These are phyloP conservation scores for Sibirionetta formosa DNA, from an alignment of 2,797 vertebrate species.

Conservation along the genomic window DNA sequence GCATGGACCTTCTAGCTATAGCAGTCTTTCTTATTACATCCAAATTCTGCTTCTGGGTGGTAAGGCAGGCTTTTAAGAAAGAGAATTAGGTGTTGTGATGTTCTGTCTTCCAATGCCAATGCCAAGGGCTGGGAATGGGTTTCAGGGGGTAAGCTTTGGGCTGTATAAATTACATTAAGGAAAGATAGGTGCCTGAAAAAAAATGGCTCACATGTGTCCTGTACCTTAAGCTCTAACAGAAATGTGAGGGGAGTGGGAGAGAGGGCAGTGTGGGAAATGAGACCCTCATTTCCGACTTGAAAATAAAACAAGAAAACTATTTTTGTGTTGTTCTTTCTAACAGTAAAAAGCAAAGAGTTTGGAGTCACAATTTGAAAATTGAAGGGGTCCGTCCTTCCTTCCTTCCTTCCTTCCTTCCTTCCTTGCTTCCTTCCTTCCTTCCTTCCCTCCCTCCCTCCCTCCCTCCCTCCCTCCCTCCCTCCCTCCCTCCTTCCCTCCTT, in stretches of 20 bases:
- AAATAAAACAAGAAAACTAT: background rate
- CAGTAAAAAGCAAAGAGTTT: background rate
- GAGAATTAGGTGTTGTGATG: background rate
- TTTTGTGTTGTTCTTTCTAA: background rate
- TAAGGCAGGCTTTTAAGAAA: background rate
- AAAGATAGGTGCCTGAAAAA: background rate
- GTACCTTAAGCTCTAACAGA: background rate
- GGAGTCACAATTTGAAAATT: background rate
- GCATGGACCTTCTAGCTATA: background rate
- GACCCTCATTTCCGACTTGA: background rate
- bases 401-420: no score
- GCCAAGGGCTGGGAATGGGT: background rate
- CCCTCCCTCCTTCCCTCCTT: no score
- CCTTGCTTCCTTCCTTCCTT: no score
- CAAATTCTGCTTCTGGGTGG: conserved; percentile 18
- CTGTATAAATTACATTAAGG: background rate
- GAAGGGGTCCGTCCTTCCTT: background rate
- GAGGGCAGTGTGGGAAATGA: accelerated
- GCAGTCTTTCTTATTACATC: background rate
- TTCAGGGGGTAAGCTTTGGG: background rate
- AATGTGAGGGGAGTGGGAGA: background rate
- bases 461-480: no score
- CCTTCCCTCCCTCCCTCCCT: no score
- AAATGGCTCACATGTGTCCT: accelerated
- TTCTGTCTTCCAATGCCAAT: background rate